phyloP scores from a whole-genome alignment of 2,113 vertebrate species.

The Henicopernis longicauda region DNA sequence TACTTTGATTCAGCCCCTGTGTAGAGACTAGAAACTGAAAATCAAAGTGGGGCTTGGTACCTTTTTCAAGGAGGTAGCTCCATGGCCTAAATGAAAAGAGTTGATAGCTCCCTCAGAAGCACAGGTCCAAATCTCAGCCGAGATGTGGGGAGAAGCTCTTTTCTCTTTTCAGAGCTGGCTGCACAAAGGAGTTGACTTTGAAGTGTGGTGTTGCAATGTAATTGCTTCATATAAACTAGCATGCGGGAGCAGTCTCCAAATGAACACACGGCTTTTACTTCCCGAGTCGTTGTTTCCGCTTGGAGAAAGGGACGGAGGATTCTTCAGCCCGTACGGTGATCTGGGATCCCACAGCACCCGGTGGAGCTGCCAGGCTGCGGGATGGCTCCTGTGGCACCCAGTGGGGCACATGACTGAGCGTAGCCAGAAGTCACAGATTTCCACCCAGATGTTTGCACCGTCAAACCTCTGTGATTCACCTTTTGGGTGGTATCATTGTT shows the following conservation, averaged over 20 bases:
- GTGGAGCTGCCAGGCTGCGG: not conserved
- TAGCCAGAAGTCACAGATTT: not conserved
- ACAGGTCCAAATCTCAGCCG: not conserved
- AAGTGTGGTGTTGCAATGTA: not conserved
- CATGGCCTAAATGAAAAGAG: not conserved
- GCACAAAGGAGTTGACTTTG: slow-evolving; percentile 6
- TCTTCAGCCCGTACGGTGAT: rapidly evolving
- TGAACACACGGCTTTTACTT: not conserved
- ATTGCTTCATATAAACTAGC: not conserved
- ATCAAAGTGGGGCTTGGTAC: not conserved
- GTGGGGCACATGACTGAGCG: not conserved
- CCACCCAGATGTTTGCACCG: not conserved
- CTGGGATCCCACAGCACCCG: not conserved
- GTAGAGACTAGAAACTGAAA: slow-evolving; percentile 12
- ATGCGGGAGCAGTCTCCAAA: not conserved
- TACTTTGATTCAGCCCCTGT: slow-evolving; percentile 1
- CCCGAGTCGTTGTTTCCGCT: rapidly evolving
- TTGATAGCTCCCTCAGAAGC: not conserved
- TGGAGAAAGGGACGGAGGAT: not conserved
- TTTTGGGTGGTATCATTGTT: not conserved
- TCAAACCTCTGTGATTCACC: not conserved
- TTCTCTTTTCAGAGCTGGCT: not conserved
- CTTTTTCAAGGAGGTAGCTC: slow-evolving; percentile 1
- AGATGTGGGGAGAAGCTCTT: not conserved
- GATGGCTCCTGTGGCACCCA: not conserved